Evolutionary conservation across 2,113 vertebrate genomes (phyloP), one percentile per base, ranked within the genome.

Genomic region (Elaphurus davidianus): DNA sequence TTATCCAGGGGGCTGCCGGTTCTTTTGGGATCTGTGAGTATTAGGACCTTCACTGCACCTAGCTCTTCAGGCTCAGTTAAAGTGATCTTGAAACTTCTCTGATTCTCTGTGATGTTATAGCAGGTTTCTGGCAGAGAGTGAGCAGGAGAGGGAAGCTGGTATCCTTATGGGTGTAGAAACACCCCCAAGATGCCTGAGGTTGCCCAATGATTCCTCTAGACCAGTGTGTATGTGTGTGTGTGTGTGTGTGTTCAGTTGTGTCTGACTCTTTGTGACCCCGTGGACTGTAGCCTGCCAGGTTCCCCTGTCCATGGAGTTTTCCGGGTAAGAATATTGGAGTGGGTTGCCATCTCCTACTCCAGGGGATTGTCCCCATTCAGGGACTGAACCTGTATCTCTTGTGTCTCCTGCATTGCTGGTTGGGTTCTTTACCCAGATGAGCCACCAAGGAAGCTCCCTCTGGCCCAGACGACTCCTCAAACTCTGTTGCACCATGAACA

Each of bases 41-140:
- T 16, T 14, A 54, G 55, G 84, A 33, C 28, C 60, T 28, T 91
- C 45, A 21, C 6, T 60, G 71, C 30, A 40, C 40, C 28, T 36
- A 45, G 10, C 40, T 19, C 36, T 94, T 5, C 57, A 76, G 71
- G 76, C 11, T 15, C 54, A 93, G 43, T 87, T 84, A 45, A 85
- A 95, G 57, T 30, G 40, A 95, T 94, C 91, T 88, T 71, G 67
- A 94, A 97, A 96, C 78, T 40, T 88, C 60, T 87, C 67, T 94
- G 67, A 47, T 74, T 95, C 54, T 95, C 36, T 79, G 59, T 90
- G 85, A 59, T 33, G 16, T 50, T 86, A 55, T 94, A n/a, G 59
- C 60, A 50, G 54, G 33, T 92, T 90, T 97, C 84, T 87, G 84
- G 64, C 79, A 96, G 60, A 43, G 92, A 67, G 54, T 83, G 21